Evolutionary conservation across 2,888 invertebrate genomes (phyloP), one percentile per base, ranked within the genome.

Genomic region (Leptothorax acervorum): DNA sequence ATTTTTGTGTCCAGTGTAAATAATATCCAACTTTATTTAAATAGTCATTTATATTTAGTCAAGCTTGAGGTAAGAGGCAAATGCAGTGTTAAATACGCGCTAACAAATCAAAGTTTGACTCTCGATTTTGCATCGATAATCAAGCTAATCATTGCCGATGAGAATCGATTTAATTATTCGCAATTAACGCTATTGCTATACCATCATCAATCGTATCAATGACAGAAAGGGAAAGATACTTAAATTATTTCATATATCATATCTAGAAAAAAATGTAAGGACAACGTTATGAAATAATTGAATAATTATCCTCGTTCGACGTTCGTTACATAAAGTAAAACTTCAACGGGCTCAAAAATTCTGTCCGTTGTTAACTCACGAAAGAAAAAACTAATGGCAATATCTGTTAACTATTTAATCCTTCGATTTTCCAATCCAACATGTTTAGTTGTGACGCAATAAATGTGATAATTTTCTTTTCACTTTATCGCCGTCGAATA

Each of bases 91-190:
- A 42, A 74, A 42, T 74, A 28, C 1, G 11, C 9, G 6, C 2
- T 45, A 60, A 31, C 31, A 74, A 42, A 74, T 73, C 18, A 74
- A 2, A 73, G 11, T 74, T 45, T 60, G 42, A 45, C 23, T 73
- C 2, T 39, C 3, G 3, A 73, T 73, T 55, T 42, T 57, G 12
- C 12, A 45, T n/a, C 15, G 42, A 62, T 74, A 63, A 63, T 62
- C 5, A 23, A 35, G 28, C 23, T 63, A 62, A 51, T 23, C n/a
- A n/a, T 35, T 62, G 11, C 51, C 35, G 42, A 28, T 28, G 11
- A 75, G 28, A 45, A 42, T 31, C 9, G 35, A 48, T 12, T 63
- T 48, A 63, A 75, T 63, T 75, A 48, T n/a, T 75, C 0, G 31
- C 31, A 62, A 48, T 75, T 62, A 75, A 35, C 9, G 9, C 23